Evolutionary conservation across 2,888 invertebrate species (phyloP).

Genomic region (Cephus pygmeus): DNA sequence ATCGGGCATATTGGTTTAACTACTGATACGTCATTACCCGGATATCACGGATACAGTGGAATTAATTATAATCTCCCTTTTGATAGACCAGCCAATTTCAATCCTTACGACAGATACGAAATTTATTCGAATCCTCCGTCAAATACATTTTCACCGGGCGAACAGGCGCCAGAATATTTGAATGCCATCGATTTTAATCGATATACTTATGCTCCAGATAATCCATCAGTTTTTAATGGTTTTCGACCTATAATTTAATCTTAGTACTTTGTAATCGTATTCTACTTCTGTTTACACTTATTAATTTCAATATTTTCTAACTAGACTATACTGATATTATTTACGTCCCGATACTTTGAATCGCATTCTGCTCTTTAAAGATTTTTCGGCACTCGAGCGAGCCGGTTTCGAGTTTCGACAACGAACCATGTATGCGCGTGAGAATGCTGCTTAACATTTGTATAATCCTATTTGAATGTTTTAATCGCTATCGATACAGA

Average conservation of each 20-base stretch:
- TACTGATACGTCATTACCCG: conserved; percentile 22
- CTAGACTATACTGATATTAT: neutral
- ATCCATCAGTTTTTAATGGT: conserved; percentile 14
- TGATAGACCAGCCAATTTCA: conserved; percentile 14
- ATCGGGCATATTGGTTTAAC: conserved; percentile 46
- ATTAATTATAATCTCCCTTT: conserved; percentile 7
- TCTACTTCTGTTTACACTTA: neutral
- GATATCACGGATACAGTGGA: conserved; percentile 9
- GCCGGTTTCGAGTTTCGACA: neutral
- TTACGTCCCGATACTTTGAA: neutral
- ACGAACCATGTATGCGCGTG: neutral
- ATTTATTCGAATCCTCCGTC: neutral
- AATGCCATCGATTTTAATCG: conserved; percentile 14
- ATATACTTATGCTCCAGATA: conserved; percentile 10
- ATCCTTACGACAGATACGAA: conserved; percentile 9
- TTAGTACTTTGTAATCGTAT: neutral
- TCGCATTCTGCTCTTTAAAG: neutral
- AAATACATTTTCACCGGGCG: neutral
- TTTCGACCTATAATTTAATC: conserved; percentile 12
- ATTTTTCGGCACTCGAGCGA: neutral
- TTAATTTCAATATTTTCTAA: neutral
- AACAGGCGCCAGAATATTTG: conserved; percentile 6
- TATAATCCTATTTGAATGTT: neutral
- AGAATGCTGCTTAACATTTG: neutral
- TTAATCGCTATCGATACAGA: neutral